Conservation (phyloP, 2,113 vertebrate genomes). For the Mandrillus leucophaeus region DNA sequence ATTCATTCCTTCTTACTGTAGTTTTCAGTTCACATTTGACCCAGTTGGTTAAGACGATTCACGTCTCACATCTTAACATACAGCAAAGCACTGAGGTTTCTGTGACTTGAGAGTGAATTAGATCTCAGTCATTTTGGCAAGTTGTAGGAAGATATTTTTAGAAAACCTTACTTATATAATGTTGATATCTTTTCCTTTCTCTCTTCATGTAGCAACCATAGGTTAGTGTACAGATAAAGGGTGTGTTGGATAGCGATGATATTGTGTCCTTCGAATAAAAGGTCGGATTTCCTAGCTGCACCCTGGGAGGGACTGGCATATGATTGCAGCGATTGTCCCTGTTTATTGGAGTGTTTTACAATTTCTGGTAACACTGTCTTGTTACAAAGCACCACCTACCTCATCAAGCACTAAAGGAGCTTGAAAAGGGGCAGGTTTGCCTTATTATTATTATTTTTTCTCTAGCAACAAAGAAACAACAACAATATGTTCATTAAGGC, state of each 20-base stretch:
- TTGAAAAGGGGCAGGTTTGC: neutral
- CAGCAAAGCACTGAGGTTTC: neutral
- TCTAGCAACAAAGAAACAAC: neutral
- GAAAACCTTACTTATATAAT: slow-evolving; percentile 68
- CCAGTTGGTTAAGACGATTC: slow-evolving; percentile 2
- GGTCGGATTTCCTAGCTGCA: neutral
- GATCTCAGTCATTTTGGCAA: slow-evolving; percentile 69
- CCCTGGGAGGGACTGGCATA: neutral
- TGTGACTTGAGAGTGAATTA: slow-evolving; percentile 67
- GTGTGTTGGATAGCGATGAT: neutral
- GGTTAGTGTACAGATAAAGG: neutral
- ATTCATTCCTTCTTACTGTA: neutral
- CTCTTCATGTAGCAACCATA: slow-evolving; percentile 9
- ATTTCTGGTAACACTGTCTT: neutral
- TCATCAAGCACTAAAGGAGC: neutral
- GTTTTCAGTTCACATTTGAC: slow-evolving; percentile 43
- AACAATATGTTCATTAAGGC: neutral
- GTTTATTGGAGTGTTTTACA: neutral
- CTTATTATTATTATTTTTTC: neutral
- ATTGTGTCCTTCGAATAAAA: neutral
- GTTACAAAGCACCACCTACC: neutral
- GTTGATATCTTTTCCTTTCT: slow-evolving; percentile 36
- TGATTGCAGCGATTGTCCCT: neutral
- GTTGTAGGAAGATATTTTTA: slow-evolving; percentile 62
- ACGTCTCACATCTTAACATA: slow-evolving; percentile 45